A percentile compares a stretch with the other conserved stretches of the same genome.
Evolutionary conservation across 2,888 invertebrate genomes (phyloP).

Genomic region (Thymelicus lineola): DNA sequence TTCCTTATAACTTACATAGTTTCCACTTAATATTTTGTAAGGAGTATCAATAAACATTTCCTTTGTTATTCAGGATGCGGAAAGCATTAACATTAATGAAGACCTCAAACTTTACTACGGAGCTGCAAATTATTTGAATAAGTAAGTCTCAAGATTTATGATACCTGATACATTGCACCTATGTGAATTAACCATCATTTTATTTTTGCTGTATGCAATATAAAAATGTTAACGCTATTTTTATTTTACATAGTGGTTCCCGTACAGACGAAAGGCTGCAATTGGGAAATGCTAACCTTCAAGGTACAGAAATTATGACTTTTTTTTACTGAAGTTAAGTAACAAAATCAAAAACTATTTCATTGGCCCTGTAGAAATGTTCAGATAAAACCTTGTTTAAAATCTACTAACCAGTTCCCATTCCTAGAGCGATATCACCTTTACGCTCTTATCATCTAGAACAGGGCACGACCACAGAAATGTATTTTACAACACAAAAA

Average conservation of each 20-base stretch:
- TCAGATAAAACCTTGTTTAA: no score
- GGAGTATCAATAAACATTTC: neutral
- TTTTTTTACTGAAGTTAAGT: no score
- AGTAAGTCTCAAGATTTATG: slow-evolving; percentile 55
- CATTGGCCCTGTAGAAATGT: no score
- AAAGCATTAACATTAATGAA: slow-evolving; percentile 50
- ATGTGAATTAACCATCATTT: neutral
- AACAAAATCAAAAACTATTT: no score
- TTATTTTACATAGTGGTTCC: slow-evolving; percentile 51
- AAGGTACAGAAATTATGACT: slow-evolving; percentile 56
- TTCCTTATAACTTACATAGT: neutral
- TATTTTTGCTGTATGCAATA: neutral
- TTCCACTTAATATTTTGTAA: neutral
- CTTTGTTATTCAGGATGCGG: slow-evolving; percentile 56
- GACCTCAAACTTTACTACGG: slow-evolving; percentile 69
- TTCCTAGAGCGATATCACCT: no score
- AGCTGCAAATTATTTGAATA: slow-evolving; percentile 74
- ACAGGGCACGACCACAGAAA: no score
- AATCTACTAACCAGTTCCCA: no score
- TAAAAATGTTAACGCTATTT: slow-evolving; percentile 68
- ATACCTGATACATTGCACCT: no score
- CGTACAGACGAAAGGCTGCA: slow-evolving; percentile 71
- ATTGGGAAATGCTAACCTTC: slow-evolving; percentile 76
- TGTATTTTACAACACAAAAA: no score
- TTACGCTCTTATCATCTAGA: no score